A percentile compares a stretch with the other conserved stretches of the same genome.
These are phyloP conservation scores for Labeo rohita DNA, from an alignment of 2,113 vertebrate species.

Conservation along the genomic window DNA sequence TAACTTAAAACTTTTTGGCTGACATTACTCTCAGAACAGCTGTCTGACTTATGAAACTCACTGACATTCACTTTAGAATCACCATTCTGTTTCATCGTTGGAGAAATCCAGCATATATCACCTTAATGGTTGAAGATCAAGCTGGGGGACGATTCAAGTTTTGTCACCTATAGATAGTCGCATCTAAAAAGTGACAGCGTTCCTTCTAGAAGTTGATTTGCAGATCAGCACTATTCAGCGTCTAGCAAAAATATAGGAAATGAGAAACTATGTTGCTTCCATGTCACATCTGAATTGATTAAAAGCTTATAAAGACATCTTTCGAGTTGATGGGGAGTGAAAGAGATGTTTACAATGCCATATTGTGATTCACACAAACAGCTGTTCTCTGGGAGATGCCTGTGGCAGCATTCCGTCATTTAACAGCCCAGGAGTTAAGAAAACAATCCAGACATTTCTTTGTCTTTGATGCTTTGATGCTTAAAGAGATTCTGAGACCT, in stretches of 20 bases:
- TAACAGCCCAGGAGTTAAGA: conserved; percentile 38
- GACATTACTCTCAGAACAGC: not conserved
- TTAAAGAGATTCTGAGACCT: conserved; percentile 4
- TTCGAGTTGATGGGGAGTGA: conserved; percentile 24
- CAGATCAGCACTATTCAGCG: not conserved
- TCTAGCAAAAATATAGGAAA: not conserved
- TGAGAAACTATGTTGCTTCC: not conserved
- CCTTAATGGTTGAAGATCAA: conserved; percentile 4
- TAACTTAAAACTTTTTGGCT: not conserved
- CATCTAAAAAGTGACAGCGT: not conserved
- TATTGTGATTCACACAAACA: conserved; percentile 39
- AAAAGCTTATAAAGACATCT: conserved; percentile 29
- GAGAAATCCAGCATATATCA: conserved; percentile 11
- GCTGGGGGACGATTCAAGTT: not conserved
- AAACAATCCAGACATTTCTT: conserved; percentile 23
- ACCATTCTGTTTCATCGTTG: not conserved
- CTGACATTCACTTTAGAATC: conserved; percentile 20
- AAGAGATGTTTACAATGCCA: conserved; percentile 37
- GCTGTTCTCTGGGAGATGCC: conserved; percentile 18
- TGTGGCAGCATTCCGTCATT: conserved; percentile 41
- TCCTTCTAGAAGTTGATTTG: not conserved
- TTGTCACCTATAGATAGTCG: not conserved
- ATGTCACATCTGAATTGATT: conserved; percentile 6
- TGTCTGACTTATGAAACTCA: not conserved
- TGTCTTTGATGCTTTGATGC: not conserved